Base-by-base conservation (phyloP, 1,140 invertebrate genomes). In the Meteorus sp. region DNA sequence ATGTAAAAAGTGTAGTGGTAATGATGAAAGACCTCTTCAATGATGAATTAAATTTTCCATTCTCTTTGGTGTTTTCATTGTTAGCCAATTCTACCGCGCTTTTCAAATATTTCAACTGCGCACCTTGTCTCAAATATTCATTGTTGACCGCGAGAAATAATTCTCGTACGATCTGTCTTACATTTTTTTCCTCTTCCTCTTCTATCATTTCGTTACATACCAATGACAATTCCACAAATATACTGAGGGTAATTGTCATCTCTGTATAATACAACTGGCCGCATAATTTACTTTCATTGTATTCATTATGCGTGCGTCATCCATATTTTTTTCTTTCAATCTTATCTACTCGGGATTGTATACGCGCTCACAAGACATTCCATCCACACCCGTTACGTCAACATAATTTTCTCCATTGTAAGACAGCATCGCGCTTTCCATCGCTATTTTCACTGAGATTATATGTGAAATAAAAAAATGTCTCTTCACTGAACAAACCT, bases 101-200 rank as follows among this genome's bases (percentile, higher is more conserved):
- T 57, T 62, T 71, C 35, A 75, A 61, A 45, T 68, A 66, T 23
- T 56, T 48, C 29, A 65, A 20, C n/a, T 60, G 35, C 13, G 41
- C 63, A 29, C 71, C 73, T 50, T 59, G 53, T 15, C 59, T 56
- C 3, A 75, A 15, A 48, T 56, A 73, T 23, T 67, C 60, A 57
- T 63, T 29, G 17, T 57, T 69, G 33, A 74, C 56, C 29, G 19
- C 39, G 22, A 72, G 29, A 60, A 75, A 75, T 13, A 63, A 48
- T 61, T 68, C 60, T 63, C 59, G 52, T 59, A 74, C 48, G 19
- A 58, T 50, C 45, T 67, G 45, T 39, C 31, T n/a, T 50, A 50
- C n/a, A 64, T 56, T n/a, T 62, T 17, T 19, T 45, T 60, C 25
- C 52, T 23, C 23, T 61, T 54, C 71, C 70, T 72, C 19, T 33